Evolutionary conservation across 2,888 invertebrate genomes (phyloP).

Genomic region (Macaria liturata): DNA sequence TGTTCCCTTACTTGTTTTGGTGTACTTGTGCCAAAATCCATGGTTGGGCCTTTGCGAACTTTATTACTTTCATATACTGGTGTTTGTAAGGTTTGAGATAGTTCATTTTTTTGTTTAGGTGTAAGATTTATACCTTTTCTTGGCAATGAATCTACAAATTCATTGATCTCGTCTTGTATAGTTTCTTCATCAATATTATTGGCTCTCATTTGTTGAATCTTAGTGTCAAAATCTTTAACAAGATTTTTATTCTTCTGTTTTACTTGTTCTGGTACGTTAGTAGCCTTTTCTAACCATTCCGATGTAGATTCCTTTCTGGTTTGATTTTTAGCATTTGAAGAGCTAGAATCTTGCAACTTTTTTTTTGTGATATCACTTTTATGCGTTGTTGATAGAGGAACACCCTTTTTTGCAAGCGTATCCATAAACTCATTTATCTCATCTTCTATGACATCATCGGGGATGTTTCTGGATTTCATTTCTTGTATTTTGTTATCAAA

Average conservation of each 20-base stretch:
- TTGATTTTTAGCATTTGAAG: neutral
- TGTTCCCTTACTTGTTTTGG: too few species aligned
- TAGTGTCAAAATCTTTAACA: neutral
- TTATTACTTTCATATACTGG: too few species aligned
- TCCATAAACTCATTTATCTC: neutral
- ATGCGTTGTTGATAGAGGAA: neutral
- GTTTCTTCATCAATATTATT: neutral
- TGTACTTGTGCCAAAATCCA: too few species aligned
- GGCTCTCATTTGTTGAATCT: neutral
- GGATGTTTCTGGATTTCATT: neutral
- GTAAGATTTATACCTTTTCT: neutral
- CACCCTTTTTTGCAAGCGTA: neutral
- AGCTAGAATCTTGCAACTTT: too few species aligned
- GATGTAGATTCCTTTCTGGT: neutral
- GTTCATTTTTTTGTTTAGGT: conserved; percentile 6
- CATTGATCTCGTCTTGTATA: neutral
- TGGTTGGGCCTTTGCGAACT: too few species aligned
- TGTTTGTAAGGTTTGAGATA: neutral
- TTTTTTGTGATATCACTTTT: neutral
- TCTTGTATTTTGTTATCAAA: neutral
- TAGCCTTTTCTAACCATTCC: neutral
- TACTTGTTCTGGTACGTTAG: neutral
- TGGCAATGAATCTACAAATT: conserved; percentile 5
- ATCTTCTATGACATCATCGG: neutral
- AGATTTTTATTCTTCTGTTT: neutral